phyloP scores from a whole-genome alignment of 1,140 invertebrate genomes.

The Condylostylus longicornis region DNA sequence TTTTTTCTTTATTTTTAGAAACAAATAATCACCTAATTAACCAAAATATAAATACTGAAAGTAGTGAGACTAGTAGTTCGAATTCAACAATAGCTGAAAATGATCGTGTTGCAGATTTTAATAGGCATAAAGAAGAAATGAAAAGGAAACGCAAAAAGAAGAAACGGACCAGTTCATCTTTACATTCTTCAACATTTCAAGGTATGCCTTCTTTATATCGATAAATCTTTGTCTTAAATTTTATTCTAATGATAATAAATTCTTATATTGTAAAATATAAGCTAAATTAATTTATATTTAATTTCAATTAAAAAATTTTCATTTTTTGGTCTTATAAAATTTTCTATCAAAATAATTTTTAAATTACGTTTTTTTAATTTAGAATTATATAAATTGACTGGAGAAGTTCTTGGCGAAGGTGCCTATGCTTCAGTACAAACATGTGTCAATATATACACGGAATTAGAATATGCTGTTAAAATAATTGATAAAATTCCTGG shows the following conservation, averaged over 20 bases:
- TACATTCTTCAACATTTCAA: conserved; percentile 78
- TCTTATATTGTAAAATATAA: not conserved
- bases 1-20: no score
- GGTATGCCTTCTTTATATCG: conserved; percentile 38
- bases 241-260: not conserved
- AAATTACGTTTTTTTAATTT: conserved; percentile 27
- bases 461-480: conserved; percentile 92
- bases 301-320: no score
- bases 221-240: not conserved
- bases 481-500: conserved; percentile 91
- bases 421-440: conserved; percentile 93
- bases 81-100: conserved; percentile 29
- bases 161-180: conserved; percentile 64
- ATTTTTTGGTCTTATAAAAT: no score
- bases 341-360: conserved; percentile 1
- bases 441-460: conserved; percentile 77
- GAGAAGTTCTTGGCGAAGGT: conserved; percentile 88
- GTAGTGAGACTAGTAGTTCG: no score
- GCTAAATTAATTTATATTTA: no score
- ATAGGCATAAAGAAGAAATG: conserved; percentile 68
- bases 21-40: no score
- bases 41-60: no score
- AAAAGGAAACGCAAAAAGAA: conserved; percentile 71
- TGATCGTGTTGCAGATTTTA: conserved; percentile 37
- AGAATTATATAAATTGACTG: conserved; percentile 91